Conservation (phyloP, 2,113 vertebrate genomes). For the Microcebus ravelobensis region DNA sequence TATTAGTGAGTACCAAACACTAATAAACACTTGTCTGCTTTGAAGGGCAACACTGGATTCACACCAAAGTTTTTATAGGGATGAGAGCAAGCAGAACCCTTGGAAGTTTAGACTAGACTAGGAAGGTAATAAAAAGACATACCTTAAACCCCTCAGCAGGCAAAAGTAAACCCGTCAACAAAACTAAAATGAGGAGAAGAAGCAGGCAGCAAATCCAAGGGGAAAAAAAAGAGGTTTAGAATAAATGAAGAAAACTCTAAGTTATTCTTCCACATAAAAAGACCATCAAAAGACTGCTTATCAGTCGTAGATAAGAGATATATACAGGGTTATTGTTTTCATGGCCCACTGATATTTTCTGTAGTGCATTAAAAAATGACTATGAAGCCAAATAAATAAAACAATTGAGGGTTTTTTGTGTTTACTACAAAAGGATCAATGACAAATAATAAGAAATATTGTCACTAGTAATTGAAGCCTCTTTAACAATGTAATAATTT, state of each 20-base stretch:
- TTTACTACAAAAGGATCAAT: background rate
- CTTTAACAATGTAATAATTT: slow-evolving; percentile 38
- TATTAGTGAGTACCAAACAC: slow-evolving; percentile 11
- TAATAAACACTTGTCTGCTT: slow-evolving; percentile 52
- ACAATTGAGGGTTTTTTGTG: background rate
- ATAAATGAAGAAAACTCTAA: slow-evolving; percentile 9
- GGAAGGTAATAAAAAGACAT: slow-evolving; percentile 49
- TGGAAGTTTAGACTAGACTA: background rate
- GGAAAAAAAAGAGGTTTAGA: background rate
- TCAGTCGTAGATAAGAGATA: background rate
- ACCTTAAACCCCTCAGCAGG: background rate
- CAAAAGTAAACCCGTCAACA: slow-evolving; percentile 42
- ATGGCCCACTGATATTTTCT: slow-evolving; percentile 7
- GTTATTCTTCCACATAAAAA: slow-evolving; percentile 40
- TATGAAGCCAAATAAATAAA: slow-evolving; percentile 31
- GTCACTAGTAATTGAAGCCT: background rate
- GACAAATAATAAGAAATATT: background rate
- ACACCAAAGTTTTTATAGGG: background rate
- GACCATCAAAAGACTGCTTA: background rate
- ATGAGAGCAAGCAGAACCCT: background rate
- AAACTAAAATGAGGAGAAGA: slow-evolving; percentile 26
- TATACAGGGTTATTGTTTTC: background rate
- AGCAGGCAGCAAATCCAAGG: background rate
- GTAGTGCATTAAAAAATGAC: slow-evolving; percentile 16
- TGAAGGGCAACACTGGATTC: slow-evolving; percentile 34